Base-by-base conservation (phyloP, 2,888 invertebrate species). In the Conchocele bisecta region DNA sequence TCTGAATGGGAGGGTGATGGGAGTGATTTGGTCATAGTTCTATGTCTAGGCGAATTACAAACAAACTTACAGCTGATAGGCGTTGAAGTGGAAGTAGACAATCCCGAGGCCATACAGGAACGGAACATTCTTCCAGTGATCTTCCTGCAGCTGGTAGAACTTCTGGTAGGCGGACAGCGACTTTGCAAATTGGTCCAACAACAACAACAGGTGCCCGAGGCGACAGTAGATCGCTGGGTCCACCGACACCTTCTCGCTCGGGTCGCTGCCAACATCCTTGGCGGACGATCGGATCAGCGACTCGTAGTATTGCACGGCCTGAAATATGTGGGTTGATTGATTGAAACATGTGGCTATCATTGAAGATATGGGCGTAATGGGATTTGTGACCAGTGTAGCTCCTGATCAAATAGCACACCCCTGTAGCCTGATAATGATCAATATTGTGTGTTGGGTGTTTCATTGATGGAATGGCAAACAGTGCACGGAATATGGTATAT, bases 131-230 rank as follows among this genome's bases (percentile, higher is more conserved):
- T 89, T 90, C 89, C 89, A 90, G 64, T 87, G 75, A 24, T 89
- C 86, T 42, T 82, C 81, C 50, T 89, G 78, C 35, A 88, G 69
- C 35, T 87, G 79, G 68, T 84, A 89, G 71, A 84, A 91, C 79
- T 96, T 97, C 92, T 99, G 98, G 92, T 99, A 99, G 2, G 99
- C 98, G 22, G 98, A 98, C 92, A 98, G 94, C 5, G 99, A 98
- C 95, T 98, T 98, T 31, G 95, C 93, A 93, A 96, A 98, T 89
- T 99, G 97, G 91, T 97, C 97, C 20, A 98, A 92, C 1, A 99
- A 93, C 33, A 99, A 93, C 92, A 98, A 97, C 87, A 98, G 95
- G 92, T 99, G 98, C 2, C 99, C 99, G 60, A 99, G 92, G 92
- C 98, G 97, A 89, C 97, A 97, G 92, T 96, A 98, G 2, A 98